Percentiles rank a stretch among this genome's conserved stretches.
Conservation (phyloP, 2,797 vertebrate species). For the Periparus ater region DNA sequence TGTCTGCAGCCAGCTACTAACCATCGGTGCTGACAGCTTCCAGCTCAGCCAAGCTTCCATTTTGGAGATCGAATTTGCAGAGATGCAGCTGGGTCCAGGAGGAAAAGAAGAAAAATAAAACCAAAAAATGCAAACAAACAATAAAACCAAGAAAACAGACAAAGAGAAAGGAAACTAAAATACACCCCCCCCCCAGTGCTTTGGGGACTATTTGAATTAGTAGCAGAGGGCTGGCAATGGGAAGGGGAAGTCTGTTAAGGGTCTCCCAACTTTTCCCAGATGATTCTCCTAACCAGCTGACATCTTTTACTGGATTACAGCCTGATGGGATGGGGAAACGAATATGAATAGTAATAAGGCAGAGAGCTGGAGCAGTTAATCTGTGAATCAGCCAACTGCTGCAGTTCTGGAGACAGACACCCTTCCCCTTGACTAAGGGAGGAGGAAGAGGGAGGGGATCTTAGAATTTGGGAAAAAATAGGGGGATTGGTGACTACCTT, state of each 20-base stretch:
- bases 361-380: slow-evolving; percentile 5
- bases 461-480: background rate
- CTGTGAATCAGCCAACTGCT: background rate
- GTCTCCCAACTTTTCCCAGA: slow-evolving; percentile 20
- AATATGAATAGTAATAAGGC: slow-evolving; percentile 21
- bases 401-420: background rate
- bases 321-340: background rate
- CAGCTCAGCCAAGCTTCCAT: slow-evolving; percentile 20
- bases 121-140: background rate
- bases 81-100: slow-evolving; percentile 33
- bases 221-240: background rate
- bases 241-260: background rate
- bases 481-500: rapidly evolving
- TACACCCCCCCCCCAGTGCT: background rate
- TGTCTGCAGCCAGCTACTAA: background rate
- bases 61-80: slow-evolving; percentile 27
- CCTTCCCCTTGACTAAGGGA: background rate
- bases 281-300: slow-evolving; percentile 7
- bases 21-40: background rate
- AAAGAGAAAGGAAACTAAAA: background rate
- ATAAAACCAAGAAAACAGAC: background rate
- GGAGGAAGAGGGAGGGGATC: background rate
- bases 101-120: background rate
- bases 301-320: slow-evolving; percentile 20
- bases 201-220: background rate